Conservation (phyloP, 2,113 vertebrate genomes). For the Pseudonaja textilis region DNA sequence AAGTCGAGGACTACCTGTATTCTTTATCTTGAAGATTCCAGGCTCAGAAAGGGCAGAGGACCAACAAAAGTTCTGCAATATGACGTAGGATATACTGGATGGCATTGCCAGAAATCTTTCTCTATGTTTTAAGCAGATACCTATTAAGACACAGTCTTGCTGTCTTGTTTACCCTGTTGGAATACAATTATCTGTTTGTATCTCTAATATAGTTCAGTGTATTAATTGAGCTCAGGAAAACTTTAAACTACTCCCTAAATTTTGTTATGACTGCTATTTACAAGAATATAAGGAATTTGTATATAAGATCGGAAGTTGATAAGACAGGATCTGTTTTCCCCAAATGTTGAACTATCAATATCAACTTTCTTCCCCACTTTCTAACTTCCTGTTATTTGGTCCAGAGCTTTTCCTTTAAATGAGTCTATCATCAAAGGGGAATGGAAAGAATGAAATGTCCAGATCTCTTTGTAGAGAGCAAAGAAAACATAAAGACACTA, state of each 20-base stretch:
- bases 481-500: constrained; percentile 32
- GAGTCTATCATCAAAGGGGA: constrained; percentile 8
- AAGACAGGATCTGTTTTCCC: not conserved
- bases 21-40: not conserved
- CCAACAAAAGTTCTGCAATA: not conserved
- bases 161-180: not conserved
- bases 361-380: too few relatives aligned
- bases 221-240: not conserved
- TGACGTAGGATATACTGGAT: not conserved
- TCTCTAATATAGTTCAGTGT: not conserved
- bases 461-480: constrained; percentile 21
- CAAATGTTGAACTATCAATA: not conserved
- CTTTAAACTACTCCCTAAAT: not conserved
- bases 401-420: not conserved
- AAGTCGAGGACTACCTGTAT: too few relatives aligned
- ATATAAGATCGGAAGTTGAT: not conserved
- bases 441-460: not conserved
- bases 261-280: not conserved
- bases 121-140: not conserved
- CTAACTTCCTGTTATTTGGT: not conserved
- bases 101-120: not conserved
- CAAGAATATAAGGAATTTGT: not conserved
- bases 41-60: not conserved
- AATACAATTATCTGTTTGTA: not conserved
- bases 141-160: too few relatives aligned